Evolutionary conservation across 2,888 invertebrate genomes (phyloP).

Genomic region (Corbicula japonica): DNA sequence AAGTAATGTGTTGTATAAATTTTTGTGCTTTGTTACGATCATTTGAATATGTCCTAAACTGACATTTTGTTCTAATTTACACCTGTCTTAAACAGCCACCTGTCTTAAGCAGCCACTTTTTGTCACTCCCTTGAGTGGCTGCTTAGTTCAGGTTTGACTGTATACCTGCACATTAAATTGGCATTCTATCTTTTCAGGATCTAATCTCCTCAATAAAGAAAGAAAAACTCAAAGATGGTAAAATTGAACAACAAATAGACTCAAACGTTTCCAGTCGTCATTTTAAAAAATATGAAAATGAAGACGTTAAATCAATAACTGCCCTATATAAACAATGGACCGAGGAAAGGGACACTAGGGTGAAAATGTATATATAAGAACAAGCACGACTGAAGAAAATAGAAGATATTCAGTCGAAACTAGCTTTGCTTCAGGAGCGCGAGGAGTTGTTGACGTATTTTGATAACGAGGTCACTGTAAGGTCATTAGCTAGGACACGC

Average conservation of each 20-base stretch:
- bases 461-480: conserved; percentile 75
- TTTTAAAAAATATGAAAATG: conserved; percentile 61
- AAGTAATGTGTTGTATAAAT: no score
- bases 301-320: conserved; percentile 63
- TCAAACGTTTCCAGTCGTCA: conserved; percentile 58
- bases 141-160: background rate
- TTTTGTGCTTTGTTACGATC: no score
- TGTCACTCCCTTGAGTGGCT: no score
- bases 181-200: conserved; percentile 18
- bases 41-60: no score
- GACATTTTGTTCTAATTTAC: no score
- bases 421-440: conserved; percentile 77
- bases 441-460: conserved; percentile 82
- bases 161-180: no score
- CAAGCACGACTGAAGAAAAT: conserved; percentile 59
- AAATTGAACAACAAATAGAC: conserved; percentile 58
- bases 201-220: conserved; percentile 9
- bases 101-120: no score
- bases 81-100: no score
- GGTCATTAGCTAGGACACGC: background rate
- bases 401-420: conserved; percentile 70
- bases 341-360: conserved; percentile 49
- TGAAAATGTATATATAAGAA: conserved; percentile 67
- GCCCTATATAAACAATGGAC: conserved; percentile 64
- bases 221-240: conserved; percentile 14